Conservation (phyloP, 2,113 vertebrate species). For the Paramormyrops kingsleyae region DNA sequence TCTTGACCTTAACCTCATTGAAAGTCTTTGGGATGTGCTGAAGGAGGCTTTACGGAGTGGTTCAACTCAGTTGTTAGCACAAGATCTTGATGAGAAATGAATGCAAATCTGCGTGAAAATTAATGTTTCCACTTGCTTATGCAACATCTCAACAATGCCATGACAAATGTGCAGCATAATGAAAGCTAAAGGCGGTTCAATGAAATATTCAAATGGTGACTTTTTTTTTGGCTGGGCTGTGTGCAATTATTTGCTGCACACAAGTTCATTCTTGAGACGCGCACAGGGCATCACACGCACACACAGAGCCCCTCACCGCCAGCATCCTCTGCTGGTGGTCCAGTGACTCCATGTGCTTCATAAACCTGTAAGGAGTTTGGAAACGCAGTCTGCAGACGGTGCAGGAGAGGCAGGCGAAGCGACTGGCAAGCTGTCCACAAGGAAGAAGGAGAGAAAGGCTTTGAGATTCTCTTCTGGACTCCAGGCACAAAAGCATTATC, state of each 20-base stretch:
- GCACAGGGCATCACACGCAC: neutral
- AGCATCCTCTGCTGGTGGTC: constrained; percentile 68
- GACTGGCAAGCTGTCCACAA: constrained; percentile 43
- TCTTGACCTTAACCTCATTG: too few relatives aligned
- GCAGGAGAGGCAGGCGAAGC: constrained; percentile 75
- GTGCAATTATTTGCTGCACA: neutral
- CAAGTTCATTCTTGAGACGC: neutral
- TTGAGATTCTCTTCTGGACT: neutral
- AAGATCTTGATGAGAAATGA: too few relatives aligned
- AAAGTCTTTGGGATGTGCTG: too few relatives aligned
- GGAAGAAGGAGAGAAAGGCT: neutral
- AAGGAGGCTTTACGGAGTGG: too few relatives aligned
- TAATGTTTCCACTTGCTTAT: too few relatives aligned
- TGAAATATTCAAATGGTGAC: too few relatives aligned
- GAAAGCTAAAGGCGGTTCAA: too few relatives aligned
- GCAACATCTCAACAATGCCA: too few relatives aligned
- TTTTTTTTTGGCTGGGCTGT: too few relatives aligned
- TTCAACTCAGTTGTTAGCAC: too few relatives aligned
- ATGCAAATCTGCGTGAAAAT: too few relatives aligned
- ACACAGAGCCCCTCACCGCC: neutral
- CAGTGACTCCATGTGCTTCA: constrained; percentile 85
- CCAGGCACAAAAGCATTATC: neutral
- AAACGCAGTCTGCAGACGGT: constrained; percentile 82
- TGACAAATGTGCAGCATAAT: too few relatives aligned
- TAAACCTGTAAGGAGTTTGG: constrained; percentile 82